phyloP scores from a whole-genome alignment of 1,140 invertebrate genomes.

The Aphaenogaster ashmeadi region DNA sequence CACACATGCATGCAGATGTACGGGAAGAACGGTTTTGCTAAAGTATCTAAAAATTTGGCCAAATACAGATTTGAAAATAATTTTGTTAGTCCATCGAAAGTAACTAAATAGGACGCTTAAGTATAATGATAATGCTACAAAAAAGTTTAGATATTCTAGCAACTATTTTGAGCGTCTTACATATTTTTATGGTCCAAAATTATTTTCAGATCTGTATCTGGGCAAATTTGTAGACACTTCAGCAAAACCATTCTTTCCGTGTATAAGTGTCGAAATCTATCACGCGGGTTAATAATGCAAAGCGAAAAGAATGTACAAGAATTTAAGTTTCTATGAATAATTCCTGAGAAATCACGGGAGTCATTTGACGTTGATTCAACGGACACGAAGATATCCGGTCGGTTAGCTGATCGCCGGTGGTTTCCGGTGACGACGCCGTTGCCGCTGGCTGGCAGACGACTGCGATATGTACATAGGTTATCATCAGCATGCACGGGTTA shows the following conservation, averaged over 20 bases:
- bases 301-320: neutral
- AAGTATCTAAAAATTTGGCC: too few species aligned
- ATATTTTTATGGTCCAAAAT: too few species aligned
- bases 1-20: neutral
- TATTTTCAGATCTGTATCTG: too few species aligned
- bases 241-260: too few species aligned
- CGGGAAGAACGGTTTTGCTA: too few species aligned
- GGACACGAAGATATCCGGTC: slow-evolving; percentile 33
- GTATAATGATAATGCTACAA: too few species aligned
- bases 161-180: too few species aligned
- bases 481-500: slow-evolving; percentile 72
- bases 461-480: slow-evolving; percentile 66
- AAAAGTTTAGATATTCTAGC: too few species aligned
- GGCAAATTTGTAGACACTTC: too few species aligned
- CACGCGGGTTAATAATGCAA: neutral
- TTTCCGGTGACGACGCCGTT: slow-evolving; percentile 51
- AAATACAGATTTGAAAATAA: too few species aligned
- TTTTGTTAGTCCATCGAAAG: too few species aligned
- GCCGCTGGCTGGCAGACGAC: slow-evolving; percentile 32
- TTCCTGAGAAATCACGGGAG: neutral
- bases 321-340: slow-evolving; percentile 10
- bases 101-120: too few species aligned
- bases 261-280: neutral
- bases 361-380: slow-evolving; percentile 33
- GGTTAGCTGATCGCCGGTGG: neutral